Percentiles rank a stretch among this genome's conserved stretches.
phyloP scores from a whole-genome alignment of 2,888 invertebrate genomes.

The Chaetogeoica ovagalla region DNA sequence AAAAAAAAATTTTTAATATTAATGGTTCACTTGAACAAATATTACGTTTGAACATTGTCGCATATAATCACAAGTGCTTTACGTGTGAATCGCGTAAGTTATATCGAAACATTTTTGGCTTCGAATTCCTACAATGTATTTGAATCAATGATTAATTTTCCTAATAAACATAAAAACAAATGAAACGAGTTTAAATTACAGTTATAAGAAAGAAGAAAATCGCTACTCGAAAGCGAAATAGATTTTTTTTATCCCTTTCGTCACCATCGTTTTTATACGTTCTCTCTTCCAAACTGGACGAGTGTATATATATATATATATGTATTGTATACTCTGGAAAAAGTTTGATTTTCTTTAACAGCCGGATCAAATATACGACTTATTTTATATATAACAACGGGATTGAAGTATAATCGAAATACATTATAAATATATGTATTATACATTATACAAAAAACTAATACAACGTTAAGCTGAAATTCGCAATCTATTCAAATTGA shows the following conservation, averaged over 20 bases:
- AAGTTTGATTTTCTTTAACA: background rate
- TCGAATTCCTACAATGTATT: background rate
- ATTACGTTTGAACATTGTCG: too few relatives aligned
- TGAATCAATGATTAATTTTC: background rate
- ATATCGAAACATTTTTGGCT: background rate
- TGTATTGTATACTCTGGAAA: background rate
- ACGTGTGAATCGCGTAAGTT: background rate
- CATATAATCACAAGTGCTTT: too few relatives aligned
- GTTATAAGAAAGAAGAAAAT: background rate
- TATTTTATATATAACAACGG: background rate
- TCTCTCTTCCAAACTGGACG: too few relatives aligned
- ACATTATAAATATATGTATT: too few relatives aligned
- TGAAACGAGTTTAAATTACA: background rate
- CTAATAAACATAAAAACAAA: background rate
- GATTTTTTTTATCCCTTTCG: background rate
- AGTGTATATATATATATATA: too few relatives aligned
- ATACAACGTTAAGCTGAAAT: background rate
- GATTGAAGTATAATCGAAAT: background rate
- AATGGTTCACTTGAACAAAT: too few relatives aligned
- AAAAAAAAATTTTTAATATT: too few relatives aligned
- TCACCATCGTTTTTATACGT: background rate
- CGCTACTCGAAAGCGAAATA: background rate
- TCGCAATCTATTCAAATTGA: background rate
- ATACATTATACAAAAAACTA: background rate
- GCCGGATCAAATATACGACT: background rate